A percentile compares a stretch with the other conserved stretches of the same genome.
Evolutionary conservation across 92 coral and sea anemone species (phyloP).

Genomic region (Porites evermanni): DNA sequence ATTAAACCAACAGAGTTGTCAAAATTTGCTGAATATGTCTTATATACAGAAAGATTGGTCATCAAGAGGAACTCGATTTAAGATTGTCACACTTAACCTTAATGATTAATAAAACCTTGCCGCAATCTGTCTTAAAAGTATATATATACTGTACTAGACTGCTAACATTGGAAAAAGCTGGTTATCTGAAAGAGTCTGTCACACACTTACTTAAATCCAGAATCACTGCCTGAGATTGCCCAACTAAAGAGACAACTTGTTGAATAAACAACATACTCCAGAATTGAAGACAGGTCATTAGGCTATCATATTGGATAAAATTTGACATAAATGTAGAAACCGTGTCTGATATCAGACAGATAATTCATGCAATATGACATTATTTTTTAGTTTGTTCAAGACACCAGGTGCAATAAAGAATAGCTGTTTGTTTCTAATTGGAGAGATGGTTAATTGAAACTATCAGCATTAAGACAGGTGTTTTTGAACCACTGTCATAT

Average conservation of each 20-base stretch:
- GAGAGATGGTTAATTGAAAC: conserved; percentile 24
- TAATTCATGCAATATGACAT: conserved; percentile 29
- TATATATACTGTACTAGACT: no score
- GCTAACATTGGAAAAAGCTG: no score
- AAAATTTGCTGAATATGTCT: neutral
- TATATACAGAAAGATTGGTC: neutral
- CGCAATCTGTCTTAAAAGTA: neutral
- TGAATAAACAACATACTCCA: conserved; percentile 64
- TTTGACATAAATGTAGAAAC: neutral
- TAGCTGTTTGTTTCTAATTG: conserved; percentile 22
- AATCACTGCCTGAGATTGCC: conserved; percentile 53
- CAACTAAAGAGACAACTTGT: conserved; percentile 72
- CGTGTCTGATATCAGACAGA: conserved; percentile 7
- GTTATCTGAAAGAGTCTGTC: neutral
- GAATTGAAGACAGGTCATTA: conserved; percentile 1
- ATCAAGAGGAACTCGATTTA: neutral
- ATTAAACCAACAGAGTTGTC: neutral
- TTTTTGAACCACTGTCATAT: neutral
- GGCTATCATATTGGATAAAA: neutral
- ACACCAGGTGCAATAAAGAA: conserved; percentile 45
- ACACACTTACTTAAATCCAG: conserved; percentile 62
- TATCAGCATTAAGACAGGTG: conserved; percentile 37
- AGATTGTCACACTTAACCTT: neutral
- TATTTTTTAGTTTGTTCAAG: conserved; percentile 13
- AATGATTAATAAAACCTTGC: conserved; percentile 11